Evolutionary conservation across 2,113 vertebrate genomes (phyloP), one percentile per base, ranked within the genome.

Genomic region (mouse (Mus musculus)): DNA sequence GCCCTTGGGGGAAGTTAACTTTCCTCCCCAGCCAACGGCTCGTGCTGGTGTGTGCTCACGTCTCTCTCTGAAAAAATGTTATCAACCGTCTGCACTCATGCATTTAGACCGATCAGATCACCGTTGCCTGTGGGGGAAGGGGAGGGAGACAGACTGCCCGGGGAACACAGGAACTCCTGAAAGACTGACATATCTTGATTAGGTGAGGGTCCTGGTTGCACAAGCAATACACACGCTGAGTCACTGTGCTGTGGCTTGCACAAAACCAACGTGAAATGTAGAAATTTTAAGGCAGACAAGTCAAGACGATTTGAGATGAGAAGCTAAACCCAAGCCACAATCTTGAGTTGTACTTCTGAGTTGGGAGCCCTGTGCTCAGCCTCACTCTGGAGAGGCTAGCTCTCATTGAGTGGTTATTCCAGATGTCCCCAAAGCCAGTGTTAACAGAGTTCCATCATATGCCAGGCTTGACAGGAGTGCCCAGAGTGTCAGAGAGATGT

Each of bases 1-100:
- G 72, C 42, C n/a, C 20, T 4, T 28, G 78, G 71, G 56, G 96
- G 96, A 97, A 96, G 94, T 49, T n/a, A 42, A 49, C 30, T 52
- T 90, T 90, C 96, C 82, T 82, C 42, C 59, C 20, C 5, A 42
- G 67, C 69, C 73, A 90, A 77, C 52, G 61, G 63, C 8, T 65
- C 30, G 88, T 42, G 5, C 49, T 75, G 78, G 65, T 11, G 49
- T 28, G 77, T 61, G 63, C 59, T 95, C 71, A 61, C 76, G 92
- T 90, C 84, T 85, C 71, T 88, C 42, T 42, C 42, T 42, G 42
- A 72, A 73, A 72, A 89, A 76, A 42, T 56, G 91, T 93, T 97
- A 97, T 97, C 95, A 88, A 0, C 12, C 14, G 10, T 3, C n/a
- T 39, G 10, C 95, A 96, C 2, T 13, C 24, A 6, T 46, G 5